Conservation (phyloP, 1,140 invertebrate species). For the Brachionus manjavacas region DNA sequence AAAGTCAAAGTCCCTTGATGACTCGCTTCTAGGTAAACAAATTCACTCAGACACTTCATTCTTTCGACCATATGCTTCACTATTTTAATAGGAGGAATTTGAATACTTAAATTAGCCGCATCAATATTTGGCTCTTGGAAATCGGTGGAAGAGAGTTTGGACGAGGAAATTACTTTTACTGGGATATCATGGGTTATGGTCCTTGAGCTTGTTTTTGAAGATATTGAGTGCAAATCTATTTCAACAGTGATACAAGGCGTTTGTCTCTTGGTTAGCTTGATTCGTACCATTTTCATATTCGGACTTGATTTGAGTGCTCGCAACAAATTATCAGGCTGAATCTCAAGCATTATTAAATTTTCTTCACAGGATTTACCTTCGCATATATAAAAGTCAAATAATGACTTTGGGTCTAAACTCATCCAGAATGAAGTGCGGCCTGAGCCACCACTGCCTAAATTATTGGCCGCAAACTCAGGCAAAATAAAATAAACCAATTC, state of each 20-base stretch:
- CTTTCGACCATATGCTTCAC: slow-evolving; percentile 37
- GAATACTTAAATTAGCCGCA: background rate
- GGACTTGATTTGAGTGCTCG: slow-evolving; percentile 37
- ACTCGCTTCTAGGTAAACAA: slow-evolving; percentile 13
- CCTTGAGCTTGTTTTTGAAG: slow-evolving; percentile 24
- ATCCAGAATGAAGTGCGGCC: slow-evolving; percentile 33
- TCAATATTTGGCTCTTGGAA: slow-evolving; percentile 38
- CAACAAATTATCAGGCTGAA: slow-evolving; percentile 25
- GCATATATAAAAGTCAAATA: slow-evolving; percentile 37
- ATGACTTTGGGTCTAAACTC: slow-evolving; percentile 19
- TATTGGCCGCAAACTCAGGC: slow-evolving; percentile 36
- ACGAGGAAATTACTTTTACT: slow-evolving; percentile 1
- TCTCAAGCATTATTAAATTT: slow-evolving; percentile 16
- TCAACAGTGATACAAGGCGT: slow-evolving; percentile 31
- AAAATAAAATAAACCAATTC: slow-evolving; percentile 36
- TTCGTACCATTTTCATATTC: slow-evolving; percentile 40
- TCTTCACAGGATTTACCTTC: slow-evolving; percentile 22
- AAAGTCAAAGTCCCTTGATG: slow-evolving; percentile 34
- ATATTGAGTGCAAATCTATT: slow-evolving; percentile 38
- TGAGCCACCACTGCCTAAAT: slow-evolving; percentile 25
- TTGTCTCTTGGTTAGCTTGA: slow-evolving; percentile 32
- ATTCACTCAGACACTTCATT: slow-evolving; percentile 33
- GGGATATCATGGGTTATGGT: slow-evolving; percentile 35
- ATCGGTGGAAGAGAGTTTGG: slow-evolving; percentile 9
- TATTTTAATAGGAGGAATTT: slow-evolving; percentile 24